Percentiles rank a stretch among this genome's conserved stretches.
phyloP scores from a whole-genome alignment of 2,888 invertebrate genomes.

The Caenorhabditis parvicauda region DNA sequence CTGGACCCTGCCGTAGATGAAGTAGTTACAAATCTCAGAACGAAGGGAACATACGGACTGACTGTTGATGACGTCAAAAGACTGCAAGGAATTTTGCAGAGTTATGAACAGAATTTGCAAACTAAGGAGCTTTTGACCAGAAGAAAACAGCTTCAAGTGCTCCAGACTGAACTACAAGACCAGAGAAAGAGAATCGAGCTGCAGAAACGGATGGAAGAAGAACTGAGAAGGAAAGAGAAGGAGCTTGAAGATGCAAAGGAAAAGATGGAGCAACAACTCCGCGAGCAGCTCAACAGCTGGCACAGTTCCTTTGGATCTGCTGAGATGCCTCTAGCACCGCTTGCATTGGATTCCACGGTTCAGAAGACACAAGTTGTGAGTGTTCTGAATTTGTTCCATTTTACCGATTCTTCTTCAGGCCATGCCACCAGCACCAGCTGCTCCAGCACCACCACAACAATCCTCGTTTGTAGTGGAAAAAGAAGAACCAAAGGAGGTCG shows the following conservation, averaged over 20 bases:
- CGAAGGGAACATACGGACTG: slow-evolving; percentile 26
- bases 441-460: slow-evolving; percentile 1
- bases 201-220: slow-evolving; percentile 34
- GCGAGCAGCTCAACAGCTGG: slow-evolving; percentile 36
- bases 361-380: background rate
- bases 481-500: no score
- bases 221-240: slow-evolving; percentile 37
- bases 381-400: background rate
- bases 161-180: slow-evolving; percentile 40
- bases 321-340: background rate
- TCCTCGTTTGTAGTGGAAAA: background rate
- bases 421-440: slow-evolving; percentile 13
- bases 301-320: slow-evolving; percentile 26
- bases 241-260: slow-evolving; percentile 27
- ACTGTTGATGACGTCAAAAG: slow-evolving; percentile 38
- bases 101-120: slow-evolving; percentile 42
- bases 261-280: slow-evolving; percentile 39
- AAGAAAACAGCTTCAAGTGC: slow-evolving; percentile 37
- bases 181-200: slow-evolving; percentile 37
- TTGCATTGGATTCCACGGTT: background rate
- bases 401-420: slow-evolving; percentile 4
- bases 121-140: slow-evolving; percentile 42
- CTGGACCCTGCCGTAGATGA: slow-evolving; percentile 36
- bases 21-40: slow-evolving; percentile 33
- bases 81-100: slow-evolving; percentile 38